Conservation (phyloP, 2,888 invertebrate genomes). For the Strigamia maritima region DNA sequence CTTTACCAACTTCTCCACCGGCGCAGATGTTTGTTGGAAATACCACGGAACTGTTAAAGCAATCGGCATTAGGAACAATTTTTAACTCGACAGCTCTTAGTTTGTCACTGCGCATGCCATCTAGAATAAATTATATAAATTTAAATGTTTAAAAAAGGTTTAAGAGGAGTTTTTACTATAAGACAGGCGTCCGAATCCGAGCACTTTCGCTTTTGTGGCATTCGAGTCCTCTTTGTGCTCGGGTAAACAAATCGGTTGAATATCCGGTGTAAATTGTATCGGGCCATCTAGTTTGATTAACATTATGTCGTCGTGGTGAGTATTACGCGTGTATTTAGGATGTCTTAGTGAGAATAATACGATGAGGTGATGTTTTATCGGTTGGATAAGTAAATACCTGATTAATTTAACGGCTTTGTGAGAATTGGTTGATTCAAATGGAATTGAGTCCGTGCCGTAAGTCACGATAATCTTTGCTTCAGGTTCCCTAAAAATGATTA, state of each 20-base stretch:
- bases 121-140: background rate
- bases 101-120: background rate
- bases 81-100: background rate
- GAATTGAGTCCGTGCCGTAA: background rate
- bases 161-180: background rate
- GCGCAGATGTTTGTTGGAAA: background rate
- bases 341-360: background rate
- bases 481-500: background rate
- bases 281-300: background rate
- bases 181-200: background rate
- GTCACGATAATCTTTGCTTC: background rate
- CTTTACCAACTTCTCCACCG: background rate
- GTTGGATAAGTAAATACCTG: background rate
- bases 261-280: background rate
- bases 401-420: background rate
- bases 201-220: background rate
- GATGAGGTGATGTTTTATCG: too few species aligned
- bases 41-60: background rate
- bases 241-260: conserved; percentile 14
- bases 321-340: background rate
- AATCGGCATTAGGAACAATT: background rate
- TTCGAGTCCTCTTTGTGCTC: background rate
- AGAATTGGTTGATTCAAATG: background rate
- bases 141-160: background rate
- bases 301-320: conserved; percentile 6